These are phyloP conservation scores for Paracanthobrama guichenoti DNA, from an alignment of 2,113 vertebrate species.

Conservation along the genomic window DNA sequence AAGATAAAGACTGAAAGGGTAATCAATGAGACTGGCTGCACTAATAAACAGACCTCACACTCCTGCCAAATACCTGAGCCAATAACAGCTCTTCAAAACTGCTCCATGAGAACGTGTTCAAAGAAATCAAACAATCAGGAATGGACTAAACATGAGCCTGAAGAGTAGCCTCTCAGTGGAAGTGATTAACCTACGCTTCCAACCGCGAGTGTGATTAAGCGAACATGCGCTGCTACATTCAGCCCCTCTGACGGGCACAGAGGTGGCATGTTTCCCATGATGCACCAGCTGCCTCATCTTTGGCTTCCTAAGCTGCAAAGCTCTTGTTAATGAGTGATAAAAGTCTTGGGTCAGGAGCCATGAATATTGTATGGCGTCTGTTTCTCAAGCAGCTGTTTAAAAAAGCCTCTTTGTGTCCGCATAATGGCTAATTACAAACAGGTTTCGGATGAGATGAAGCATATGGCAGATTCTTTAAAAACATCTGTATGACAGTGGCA, in stretches of 20 bases:
- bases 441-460: slow-evolving; percentile 54
- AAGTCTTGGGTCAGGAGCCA: slow-evolving; percentile 64
- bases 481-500: slow-evolving; percentile 66
- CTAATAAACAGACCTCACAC: slow-evolving; percentile 42
- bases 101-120: slow-evolving; percentile 15
- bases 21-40: slow-evolving; percentile 19
- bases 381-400: slow-evolving; percentile 58
- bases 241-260: neutral
- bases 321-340: slow-evolving; percentile 46
- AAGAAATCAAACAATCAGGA: slow-evolving; percentile 29
- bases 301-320: slow-evolving; percentile 27
- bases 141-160: neutral
- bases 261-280: slow-evolving; percentile 28
- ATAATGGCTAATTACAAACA: slow-evolving; percentile 57
- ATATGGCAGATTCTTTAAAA: slow-evolving; percentile 66
- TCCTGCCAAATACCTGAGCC: slow-evolving; percentile 35
- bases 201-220: neutral
- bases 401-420: slow-evolving; percentile 48
- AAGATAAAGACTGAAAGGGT: slow-evolving; percentile 46
- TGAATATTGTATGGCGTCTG: slow-evolving; percentile 58
- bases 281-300: slow-evolving; percentile 21
- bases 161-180: slow-evolving; percentile 5
- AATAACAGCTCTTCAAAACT: slow-evolving; percentile 16
- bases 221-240: neutral
- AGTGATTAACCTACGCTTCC: slow-evolving; percentile 6